Base-by-base conservation (phyloP, 2,113 vertebrate species). In the Sinocyclocheilus rhinocerous region DNA sequence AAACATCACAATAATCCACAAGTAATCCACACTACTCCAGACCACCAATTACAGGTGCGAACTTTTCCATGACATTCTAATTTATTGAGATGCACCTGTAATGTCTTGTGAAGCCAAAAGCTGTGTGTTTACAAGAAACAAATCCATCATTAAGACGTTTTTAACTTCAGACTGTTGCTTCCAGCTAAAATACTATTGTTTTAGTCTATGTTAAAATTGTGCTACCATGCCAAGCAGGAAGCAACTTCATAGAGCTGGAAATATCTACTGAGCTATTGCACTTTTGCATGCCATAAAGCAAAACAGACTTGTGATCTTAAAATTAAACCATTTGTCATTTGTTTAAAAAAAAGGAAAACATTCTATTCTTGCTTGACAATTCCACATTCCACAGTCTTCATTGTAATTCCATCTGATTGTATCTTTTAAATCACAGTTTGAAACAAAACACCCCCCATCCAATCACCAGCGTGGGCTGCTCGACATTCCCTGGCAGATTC, bases 351-450 rank as follows among this genome's bases (percentile, higher is more conserved):
- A 90, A 90, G n/a, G 78, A 81, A 13, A 52, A 73, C 33, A 45
- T 83, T 81, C n/a, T 6, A 1, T 22, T 36, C 72, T 22, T 1
- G 24, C 76, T 81, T 45, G 36, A 89, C 90, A 90, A 90, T 84
- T 86, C 80, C 84, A 90, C 91, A 92, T 91, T 93, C 91, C 90
- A 36, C 36, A 69, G 91, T 89, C 90, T 90, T 89, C 85, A 89
- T 90, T 88, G 91, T 90, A 91, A 87, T 91, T 87, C 91, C 72
- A 83, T 88, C 85, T 72, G 78, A 86, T 86, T 78, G 91, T 94
- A 94, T 94, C 94, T 93, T 90, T 15, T 73, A 9, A 88, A 88
- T 86, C 84, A 90, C 89, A 90, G 89, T 87, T 87, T 86, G 45
- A 86, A 87, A 83, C 85, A 76, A 82, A 57, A 26, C 81, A 57